phyloP scores from a whole-genome alignment of 2,797 vertebrate genomes.

The Allobates femoralis region DNA sequence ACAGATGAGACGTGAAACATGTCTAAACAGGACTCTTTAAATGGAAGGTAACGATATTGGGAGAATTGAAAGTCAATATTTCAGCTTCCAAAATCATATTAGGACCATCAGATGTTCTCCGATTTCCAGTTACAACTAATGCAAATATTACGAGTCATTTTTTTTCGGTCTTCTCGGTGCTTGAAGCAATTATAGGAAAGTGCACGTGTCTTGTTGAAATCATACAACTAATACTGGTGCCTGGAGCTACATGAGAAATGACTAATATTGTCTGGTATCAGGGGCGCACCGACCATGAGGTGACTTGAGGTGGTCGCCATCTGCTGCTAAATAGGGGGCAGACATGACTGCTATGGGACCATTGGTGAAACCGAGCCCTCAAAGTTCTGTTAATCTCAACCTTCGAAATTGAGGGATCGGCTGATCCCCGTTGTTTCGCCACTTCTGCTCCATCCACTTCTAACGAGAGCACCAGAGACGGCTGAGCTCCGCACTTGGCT shows the following conservation, averaged over 20 bases:
- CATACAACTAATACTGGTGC: not conserved
- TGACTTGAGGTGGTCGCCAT: too few species aligned
- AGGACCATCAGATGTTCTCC: constrained; percentile 26
- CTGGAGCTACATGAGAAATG: not conserved
- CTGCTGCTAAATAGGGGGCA: too few species aligned
- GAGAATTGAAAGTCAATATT: constrained; percentile 22
- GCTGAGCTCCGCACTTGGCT: too few species aligned
- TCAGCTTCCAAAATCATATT: constrained; percentile 45
- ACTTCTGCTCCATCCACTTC: too few species aligned
- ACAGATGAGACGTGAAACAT: constrained; percentile 51
- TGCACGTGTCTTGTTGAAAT: not conserved
- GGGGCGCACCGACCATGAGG: too few species aligned
- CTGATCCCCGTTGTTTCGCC: too few species aligned
- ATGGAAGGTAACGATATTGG: constrained; percentile 43
- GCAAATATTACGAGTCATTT: constrained; percentile 35
- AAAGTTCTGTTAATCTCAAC: not conserved
- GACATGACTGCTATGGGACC: too few species aligned
- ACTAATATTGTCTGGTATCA: not conserved
- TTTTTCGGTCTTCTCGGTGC: not conserved
- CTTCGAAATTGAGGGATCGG: too few species aligned
- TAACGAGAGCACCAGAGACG: too few species aligned
- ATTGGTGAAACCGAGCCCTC: not conserved
- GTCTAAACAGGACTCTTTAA: constrained; percentile 39
- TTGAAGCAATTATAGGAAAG: constrained; percentile 33
- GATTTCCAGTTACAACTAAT: constrained; percentile 21